Evolutionary conservation across 1,140 invertebrate species (phyloP).

Genomic region (Paraescarpia echinospica): DNA sequence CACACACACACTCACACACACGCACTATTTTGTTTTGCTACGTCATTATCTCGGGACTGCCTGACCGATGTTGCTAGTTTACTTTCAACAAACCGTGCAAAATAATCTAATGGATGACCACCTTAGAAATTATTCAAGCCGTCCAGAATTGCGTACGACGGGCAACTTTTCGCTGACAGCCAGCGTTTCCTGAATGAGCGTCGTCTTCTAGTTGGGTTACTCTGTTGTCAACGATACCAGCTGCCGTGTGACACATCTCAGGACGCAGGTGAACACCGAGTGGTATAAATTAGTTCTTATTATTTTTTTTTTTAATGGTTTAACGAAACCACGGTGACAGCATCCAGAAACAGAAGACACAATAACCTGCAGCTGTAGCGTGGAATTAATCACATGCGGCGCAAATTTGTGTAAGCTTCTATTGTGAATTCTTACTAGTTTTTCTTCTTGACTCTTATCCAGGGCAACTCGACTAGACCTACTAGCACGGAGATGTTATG

Average conservation of each 20-base stretch:
- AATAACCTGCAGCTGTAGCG: not conserved
- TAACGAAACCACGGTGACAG: not conserved
- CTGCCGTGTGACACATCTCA: not conserved
- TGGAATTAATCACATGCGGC: not conserved
- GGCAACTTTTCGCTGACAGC: not conserved
- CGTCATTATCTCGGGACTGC: too few relatives aligned
- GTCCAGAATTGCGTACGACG: not conserved
- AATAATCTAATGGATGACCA: too few relatives aligned
- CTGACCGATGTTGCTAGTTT: too few relatives aligned
- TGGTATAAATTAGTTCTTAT: not conserved
- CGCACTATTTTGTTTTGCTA: too few relatives aligned
- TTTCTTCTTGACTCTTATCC: not conserved
- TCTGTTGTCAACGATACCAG: not conserved
- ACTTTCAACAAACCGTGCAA: too few relatives aligned
- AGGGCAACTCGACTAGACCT: not conserved
- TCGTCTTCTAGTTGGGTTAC: not conserved
- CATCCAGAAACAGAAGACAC: not conserved
- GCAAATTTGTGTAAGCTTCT: not conserved
- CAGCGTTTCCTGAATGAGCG: not conserved
- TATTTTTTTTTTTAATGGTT: not conserved
- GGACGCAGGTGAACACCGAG: not conserved
- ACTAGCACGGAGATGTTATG: not conserved
- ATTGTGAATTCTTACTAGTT: not conserved
- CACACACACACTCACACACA: too few relatives aligned
- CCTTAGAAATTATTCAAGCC: too few relatives aligned